These are phyloP conservation scores for Gulo gulo DNA, from an alignment of 2,113 vertebrate species.

Conservation along the genomic window DNA sequence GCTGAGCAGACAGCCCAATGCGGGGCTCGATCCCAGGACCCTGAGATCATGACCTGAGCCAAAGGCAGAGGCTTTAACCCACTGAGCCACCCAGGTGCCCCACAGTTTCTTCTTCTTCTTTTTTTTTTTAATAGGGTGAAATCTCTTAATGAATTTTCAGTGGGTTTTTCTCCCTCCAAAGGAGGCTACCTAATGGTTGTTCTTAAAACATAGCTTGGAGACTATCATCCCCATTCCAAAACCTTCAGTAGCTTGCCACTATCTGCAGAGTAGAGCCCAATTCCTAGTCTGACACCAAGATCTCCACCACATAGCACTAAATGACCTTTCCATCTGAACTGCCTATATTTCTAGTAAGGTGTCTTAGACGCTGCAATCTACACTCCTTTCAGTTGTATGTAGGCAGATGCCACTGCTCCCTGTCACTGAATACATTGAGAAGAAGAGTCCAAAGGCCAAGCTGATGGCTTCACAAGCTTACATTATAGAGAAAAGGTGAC, in stretches of 20 bases:
- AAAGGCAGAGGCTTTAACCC: too few relatives aligned
- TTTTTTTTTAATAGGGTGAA: not conserved
- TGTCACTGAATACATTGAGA: not conserved
- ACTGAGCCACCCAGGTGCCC: too few relatives aligned
- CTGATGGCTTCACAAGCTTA: not conserved
- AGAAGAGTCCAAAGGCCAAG: not conserved
- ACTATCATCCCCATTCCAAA: not conserved
- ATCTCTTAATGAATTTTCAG: not conserved
- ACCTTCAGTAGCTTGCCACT: not conserved
- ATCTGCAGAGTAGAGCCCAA: not conserved
- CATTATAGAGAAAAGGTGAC: fast-evolving
- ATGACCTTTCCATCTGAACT: not conserved
- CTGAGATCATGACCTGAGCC: too few relatives aligned
- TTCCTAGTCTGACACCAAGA: not conserved
- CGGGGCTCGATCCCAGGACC: too few relatives aligned
- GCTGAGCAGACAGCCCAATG: too few relatives aligned
- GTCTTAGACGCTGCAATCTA: not conserved
- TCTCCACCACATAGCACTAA: not conserved
- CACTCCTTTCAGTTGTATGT: not conserved
- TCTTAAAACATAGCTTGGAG: not conserved
- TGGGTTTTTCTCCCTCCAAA: fast-evolving
- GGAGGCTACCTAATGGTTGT: too few relatives aligned
- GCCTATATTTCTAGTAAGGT: not conserved
- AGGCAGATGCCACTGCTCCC: not conserved
- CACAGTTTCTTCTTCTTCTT: too few relatives aligned